Evolutionary conservation across 2,113 vertebrate genomes (phyloP).

Genomic region (Tenebrosternarchus preto): DNA sequence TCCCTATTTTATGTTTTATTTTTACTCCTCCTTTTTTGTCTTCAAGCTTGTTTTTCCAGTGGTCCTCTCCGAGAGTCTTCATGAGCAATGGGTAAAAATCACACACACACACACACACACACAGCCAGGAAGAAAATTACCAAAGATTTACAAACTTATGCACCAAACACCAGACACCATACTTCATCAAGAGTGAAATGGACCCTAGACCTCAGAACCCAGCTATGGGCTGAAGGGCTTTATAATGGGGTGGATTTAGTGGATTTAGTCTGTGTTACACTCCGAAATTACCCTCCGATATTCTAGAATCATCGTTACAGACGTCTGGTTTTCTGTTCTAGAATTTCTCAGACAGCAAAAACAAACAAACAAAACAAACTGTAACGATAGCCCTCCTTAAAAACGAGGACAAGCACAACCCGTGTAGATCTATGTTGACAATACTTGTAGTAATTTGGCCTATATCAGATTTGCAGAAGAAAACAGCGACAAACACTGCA

Average conservation of each 20-base stretch:
- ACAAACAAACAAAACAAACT: slow-evolving; percentile 5
- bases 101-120: slow-evolving; percentile 5
- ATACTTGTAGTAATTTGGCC: neutral
- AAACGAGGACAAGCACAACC: neutral
- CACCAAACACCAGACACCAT: neutral
- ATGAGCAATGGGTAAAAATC: slow-evolving; percentile 78
- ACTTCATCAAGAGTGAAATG: neutral
- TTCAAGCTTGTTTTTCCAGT: slow-evolving; percentile 78
- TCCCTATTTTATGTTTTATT: slow-evolving; percentile 1
- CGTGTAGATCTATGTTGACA: neutral
- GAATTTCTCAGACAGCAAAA: slow-evolving; percentile 7
- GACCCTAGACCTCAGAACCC: no score
- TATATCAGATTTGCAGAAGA: neutral
- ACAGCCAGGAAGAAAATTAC: neutral
- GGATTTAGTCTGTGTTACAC: neutral
- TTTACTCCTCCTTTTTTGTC: slow-evolving; percentile 31
- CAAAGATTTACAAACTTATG: slow-evolving; percentile 2
- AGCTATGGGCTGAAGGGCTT: neutral
- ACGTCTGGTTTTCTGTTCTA: slow-evolving; percentile 17
- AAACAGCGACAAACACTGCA: no score
- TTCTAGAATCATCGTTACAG: slow-evolving; percentile 18
- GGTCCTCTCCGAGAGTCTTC: slow-evolving; percentile 79
- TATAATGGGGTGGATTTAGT: slow-evolving; percentile 27
- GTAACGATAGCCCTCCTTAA: slow-evolving; percentile 11
- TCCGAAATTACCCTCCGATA: slow-evolving; percentile 1